A percentile compares a stretch with the other conserved stretches of the same genome.
Evolutionary conservation across 2,113 vertebrate genomes (phyloP).

Genomic region (Falcunculus frontatus): DNA sequence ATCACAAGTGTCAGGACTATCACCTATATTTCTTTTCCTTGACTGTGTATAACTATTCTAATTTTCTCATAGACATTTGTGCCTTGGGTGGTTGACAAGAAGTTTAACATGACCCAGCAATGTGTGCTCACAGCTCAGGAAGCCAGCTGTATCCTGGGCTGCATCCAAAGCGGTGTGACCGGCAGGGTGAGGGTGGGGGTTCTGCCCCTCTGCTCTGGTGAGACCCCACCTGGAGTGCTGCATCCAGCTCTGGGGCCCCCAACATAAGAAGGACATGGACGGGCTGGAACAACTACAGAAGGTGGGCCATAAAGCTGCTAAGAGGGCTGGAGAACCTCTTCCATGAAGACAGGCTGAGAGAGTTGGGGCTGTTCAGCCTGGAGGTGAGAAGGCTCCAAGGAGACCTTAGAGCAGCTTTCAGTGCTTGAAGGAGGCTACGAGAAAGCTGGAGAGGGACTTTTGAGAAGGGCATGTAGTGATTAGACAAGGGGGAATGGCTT

Average conservation of each 20-base stretch:
- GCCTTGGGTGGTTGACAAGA: neutral
- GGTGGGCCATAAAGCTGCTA: neutral
- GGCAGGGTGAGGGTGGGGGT: accelerated
- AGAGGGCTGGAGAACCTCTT: neutral
- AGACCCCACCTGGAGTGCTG: neutral
- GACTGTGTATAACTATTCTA: neutral
- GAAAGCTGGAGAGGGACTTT: neutral
- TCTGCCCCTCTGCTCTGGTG: neutral
- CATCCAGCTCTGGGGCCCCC: neutral
- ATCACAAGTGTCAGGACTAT: neutral
- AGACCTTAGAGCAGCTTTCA: neutral
- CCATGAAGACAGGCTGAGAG: neutral
- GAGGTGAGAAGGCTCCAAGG: neutral
- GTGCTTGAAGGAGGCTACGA: accelerated
- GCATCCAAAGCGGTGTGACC: accelerated
- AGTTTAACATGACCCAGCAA: neutral
- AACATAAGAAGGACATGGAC: neutral
- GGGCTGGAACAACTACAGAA: neutral
- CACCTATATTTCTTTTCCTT: neutral
- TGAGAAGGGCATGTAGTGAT: neutral
- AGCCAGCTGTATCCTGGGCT: neutral
- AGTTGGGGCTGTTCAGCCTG: neutral
- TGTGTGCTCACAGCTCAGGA: accelerated
- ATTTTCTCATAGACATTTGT: neutral
- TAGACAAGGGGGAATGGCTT: neutral